These are phyloP conservation scores for Tachuris rubrigastra DNA, from an alignment of 2,113 vertebrate genomes.

Conservation along the genomic window DNA sequence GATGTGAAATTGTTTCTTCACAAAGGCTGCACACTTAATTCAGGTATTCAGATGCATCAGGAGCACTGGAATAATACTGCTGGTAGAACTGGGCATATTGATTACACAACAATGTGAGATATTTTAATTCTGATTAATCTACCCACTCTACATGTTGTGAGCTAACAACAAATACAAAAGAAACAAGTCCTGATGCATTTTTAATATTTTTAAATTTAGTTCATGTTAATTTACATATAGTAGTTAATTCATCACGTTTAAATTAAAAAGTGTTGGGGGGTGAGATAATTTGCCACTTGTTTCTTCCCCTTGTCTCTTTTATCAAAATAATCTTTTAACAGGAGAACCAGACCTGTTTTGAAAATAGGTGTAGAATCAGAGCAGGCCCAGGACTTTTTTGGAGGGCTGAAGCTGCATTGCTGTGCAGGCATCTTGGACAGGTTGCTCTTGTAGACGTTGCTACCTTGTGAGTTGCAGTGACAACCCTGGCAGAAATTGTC, in stretches of 20 bases:
- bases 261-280: background rate
- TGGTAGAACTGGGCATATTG: background rate
- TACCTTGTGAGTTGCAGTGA: background rate
- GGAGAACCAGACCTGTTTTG: background rate
- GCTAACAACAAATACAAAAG: background rate
- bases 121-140: background rate
- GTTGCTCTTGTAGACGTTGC: fast-evolving
- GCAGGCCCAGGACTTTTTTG: background rate
- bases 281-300: background rate
- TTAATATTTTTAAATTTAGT: background rate
- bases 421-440: fast-evolving
- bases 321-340: background rate
- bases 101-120: background rate
- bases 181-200: constrained; percentile 13
- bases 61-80: background rate
- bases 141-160: background rate
- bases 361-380: background rate
- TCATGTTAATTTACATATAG: background rate
- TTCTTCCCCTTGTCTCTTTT: background rate
- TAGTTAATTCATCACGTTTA: background rate
- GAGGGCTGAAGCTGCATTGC: background rate
- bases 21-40: constrained; percentile 3
- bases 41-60: constrained; percentile 9
- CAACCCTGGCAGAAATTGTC: background rate
- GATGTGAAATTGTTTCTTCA: constrained; percentile 12